Conservation (phyloP, 2,888 invertebrate species). For the Salticus scenicus region DNA sequence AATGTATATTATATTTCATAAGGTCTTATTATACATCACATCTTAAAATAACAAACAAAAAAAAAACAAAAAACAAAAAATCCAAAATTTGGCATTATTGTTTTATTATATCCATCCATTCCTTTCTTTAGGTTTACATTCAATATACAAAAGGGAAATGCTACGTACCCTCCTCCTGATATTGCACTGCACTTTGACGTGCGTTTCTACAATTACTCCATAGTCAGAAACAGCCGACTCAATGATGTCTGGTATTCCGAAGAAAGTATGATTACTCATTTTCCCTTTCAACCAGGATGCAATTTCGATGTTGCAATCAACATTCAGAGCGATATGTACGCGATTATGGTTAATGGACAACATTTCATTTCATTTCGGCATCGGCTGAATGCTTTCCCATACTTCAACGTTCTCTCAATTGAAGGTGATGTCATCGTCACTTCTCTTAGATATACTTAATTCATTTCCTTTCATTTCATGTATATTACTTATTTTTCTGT, state of each 20-base stretch:
- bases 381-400: constrained; percentile 79
- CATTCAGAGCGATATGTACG: constrained; percentile 79
- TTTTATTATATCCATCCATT: no score
- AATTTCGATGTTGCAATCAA: constrained; percentile 80
- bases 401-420: constrained; percentile 82
- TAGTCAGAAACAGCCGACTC: constrained; percentile 84
- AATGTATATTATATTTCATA: no score
- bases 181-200: constrained; percentile 90
- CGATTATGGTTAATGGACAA: constrained; percentile 81
- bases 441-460: constrained; percentile 55
- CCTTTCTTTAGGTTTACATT: constrained; percentile 71
- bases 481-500: no score
- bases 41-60: no score
- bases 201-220: constrained; percentile 84
- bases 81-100: no score
- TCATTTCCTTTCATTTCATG: no score
- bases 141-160: constrained; percentile 72
- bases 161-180: constrained; percentile 76
- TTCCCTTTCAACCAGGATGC: constrained; percentile 80
- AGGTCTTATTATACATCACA: no score
- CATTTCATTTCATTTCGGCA: constrained; percentile 82
- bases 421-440: constrained; percentile 83
- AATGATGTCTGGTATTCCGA: constrained; percentile 85
- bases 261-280: constrained; percentile 77
- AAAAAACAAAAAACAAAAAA: no score